A percentile compares a stretch with the other conserved stretches of the same genome.
These are phyloP conservation scores for Atta cephalotes DNA, from an alignment of 1,140 invertebrate species.

Conservation along the genomic window DNA sequence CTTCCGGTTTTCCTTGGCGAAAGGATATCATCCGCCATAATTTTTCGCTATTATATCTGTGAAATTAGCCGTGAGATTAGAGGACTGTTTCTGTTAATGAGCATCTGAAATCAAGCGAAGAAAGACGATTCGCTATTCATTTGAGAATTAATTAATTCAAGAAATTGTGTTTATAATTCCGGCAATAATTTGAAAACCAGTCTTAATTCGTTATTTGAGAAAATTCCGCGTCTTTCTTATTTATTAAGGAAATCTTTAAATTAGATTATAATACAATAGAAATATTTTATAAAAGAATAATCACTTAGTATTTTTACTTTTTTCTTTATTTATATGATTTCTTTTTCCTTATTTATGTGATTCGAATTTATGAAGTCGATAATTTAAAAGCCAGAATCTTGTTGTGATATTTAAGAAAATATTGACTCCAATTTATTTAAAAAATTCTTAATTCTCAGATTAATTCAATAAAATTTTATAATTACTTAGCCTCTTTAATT, in stretches of 20 bases:
- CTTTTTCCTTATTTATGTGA: neutral
- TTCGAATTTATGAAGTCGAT: neutral
- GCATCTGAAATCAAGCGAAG: neutral
- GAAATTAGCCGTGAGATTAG: neutral
- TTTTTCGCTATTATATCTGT: constrained; percentile 4
- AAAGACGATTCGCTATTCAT: neutral
- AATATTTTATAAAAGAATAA: neutral
- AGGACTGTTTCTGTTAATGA: neutral
- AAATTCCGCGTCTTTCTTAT: neutral
- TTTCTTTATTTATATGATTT: neutral
- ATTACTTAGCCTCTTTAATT: neutral
- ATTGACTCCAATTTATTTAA: neutral
- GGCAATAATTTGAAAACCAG: neutral
- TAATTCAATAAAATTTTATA: neutral
- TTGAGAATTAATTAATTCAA: neutral
- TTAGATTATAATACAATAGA: neutral
- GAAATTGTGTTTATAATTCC: neutral
- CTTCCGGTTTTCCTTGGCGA: neutral
- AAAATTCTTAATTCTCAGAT: neutral
- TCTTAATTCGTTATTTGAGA: neutral
- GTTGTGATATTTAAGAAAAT: neutral
- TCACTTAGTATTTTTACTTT: too few relatives aligned
- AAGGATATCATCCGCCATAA: constrained; percentile 4
- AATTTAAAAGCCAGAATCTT: neutral
- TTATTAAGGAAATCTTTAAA: neutral